Evolutionary conservation across 2,888 invertebrate species (phyloP).

Genomic region (Drosophila borborema): DNA sequence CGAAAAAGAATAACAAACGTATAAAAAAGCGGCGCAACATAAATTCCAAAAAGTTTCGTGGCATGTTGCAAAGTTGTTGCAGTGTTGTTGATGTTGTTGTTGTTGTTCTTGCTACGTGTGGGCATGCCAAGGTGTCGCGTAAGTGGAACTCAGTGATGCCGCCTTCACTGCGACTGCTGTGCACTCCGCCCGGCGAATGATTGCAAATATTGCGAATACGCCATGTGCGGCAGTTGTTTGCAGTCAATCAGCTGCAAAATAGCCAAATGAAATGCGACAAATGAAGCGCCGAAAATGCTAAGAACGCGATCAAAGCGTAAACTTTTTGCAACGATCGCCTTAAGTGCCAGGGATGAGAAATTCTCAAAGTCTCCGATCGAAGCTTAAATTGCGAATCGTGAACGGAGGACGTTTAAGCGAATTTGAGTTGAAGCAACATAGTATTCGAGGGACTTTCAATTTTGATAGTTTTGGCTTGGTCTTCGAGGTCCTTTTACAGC

Average conservation of each 20-base stretch:
- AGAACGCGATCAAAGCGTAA: conserved; percentile 45
- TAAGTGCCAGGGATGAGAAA: conserved; percentile 5
- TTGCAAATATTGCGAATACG: conserved; percentile 74
- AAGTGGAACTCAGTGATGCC: conserved; percentile 54
- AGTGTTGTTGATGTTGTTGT: conserved; percentile 37
- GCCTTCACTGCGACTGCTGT: conserved; percentile 27
- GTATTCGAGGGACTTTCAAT: too few relatives aligned
- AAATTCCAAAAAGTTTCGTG: conserved; percentile 74
- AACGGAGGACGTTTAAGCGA: background rate
- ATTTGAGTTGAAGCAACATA: background rate
- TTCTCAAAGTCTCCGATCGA: background rate
- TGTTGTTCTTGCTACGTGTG: conserved; percentile 62
- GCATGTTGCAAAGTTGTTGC: conserved; percentile 68
- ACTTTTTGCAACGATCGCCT: conserved; percentile 13
- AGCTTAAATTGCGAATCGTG: conserved; percentile 1
- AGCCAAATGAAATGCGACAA: conserved; percentile 58
- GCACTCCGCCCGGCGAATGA: conserved; percentile 5
- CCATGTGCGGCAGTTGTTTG: conserved; percentile 52
- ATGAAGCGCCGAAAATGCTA: conserved; percentile 52
- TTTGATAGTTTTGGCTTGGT: too few relatives aligned
- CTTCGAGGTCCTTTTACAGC: too few relatives aligned
- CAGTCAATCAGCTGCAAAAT: conserved; percentile 59
- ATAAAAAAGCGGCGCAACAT: conserved; percentile 47
- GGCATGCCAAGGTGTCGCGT: conserved; percentile 77
- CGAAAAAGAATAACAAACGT: conserved; percentile 31